Evolutionary conservation across 2,888 invertebrate genomes (phyloP).

Genomic region (Uloborus plumipes): DNA sequence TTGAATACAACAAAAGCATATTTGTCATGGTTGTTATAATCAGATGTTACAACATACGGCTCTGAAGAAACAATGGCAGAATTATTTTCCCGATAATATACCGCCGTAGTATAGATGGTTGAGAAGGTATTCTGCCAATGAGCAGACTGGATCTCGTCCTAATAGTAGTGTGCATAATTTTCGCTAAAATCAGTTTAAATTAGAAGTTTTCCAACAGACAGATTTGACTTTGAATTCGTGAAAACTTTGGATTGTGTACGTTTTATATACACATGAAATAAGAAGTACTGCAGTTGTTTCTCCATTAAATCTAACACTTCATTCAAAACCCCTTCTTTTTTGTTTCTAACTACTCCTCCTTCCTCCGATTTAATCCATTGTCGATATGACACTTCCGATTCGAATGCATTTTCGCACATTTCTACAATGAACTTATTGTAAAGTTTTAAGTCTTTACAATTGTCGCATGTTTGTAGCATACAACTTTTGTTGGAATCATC

Average conservation of each 20-base stretch:
- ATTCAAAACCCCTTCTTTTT: not conserved
- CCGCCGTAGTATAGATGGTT: not conserved
- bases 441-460: not conserved
- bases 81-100: not conserved
- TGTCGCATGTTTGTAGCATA: not conserved
- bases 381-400: not conserved
- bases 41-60: not conserved
- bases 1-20: not conserved
- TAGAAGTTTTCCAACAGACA: not conserved
- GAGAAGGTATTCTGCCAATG: not conserved
- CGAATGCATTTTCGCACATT: not conserved
- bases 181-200: not conserved
- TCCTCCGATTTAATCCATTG: slow-evolving; percentile 11
- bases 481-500: not conserved
- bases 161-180: not conserved
- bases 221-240: not conserved
- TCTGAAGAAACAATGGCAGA: not conserved
- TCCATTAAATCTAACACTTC: not conserved
- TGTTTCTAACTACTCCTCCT: not conserved
- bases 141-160: not conserved
- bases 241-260: not conserved
- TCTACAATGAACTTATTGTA: not conserved
- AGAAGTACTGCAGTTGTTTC: not conserved
- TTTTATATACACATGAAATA: not conserved
- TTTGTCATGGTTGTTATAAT: not conserved